Evolutionary conservation across 2,888 invertebrate species (phyloP).

Genomic region (Drosophila nr. perissopoda): DNA sequence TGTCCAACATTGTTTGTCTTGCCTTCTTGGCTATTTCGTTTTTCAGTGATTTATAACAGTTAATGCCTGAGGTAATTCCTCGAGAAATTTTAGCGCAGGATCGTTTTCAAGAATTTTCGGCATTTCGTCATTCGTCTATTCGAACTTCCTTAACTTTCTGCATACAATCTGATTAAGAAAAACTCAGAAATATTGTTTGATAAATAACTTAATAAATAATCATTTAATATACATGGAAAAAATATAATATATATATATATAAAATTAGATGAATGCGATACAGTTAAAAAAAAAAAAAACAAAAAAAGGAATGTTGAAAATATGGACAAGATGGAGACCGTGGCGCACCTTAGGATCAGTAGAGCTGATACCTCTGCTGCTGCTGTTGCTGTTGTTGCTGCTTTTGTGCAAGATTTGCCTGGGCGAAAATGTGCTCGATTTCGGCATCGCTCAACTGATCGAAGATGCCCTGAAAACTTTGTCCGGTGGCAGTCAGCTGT

Average conservation of each 20-base stretch:
- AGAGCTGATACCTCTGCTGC: conserved; percentile 59
- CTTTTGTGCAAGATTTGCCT: conserved; percentile 77
- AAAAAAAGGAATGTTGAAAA: conserved; percentile 12
- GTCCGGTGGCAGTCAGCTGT: conserved; percentile 40
- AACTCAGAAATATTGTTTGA: conserved; percentile 10
- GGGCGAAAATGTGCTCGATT: conserved; percentile 80
- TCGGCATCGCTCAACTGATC: conserved; percentile 80
- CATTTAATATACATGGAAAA: conserved; percentile 51
- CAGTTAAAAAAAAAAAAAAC: conserved; percentile 39
- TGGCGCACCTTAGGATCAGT: conserved; percentile 26
- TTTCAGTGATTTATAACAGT: too few relatives aligned
- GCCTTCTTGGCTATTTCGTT: too few relatives aligned
- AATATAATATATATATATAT: conserved; percentile 15
- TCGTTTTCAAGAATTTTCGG: too few relatives aligned
- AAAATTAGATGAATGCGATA: conserved; percentile 12
- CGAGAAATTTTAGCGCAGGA: too few relatives aligned
- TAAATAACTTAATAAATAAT: conserved; percentile 75
- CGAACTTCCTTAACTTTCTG: not conserved
- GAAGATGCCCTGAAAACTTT: conserved; percentile 62
- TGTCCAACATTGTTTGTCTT: too few relatives aligned
- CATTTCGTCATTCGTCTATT: not conserved
- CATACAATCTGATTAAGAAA: not conserved
- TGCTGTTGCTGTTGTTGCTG: conserved; percentile 70
- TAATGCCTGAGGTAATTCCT: too few relatives aligned
- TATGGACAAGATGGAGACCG: conserved; percentile 32